Percentiles rank a stretch among this genome's conserved stretches.
Evolutionary conservation across 2,113 vertebrate genomes (phyloP).

Genomic region (Ageneiosus marmoratus): DNA sequence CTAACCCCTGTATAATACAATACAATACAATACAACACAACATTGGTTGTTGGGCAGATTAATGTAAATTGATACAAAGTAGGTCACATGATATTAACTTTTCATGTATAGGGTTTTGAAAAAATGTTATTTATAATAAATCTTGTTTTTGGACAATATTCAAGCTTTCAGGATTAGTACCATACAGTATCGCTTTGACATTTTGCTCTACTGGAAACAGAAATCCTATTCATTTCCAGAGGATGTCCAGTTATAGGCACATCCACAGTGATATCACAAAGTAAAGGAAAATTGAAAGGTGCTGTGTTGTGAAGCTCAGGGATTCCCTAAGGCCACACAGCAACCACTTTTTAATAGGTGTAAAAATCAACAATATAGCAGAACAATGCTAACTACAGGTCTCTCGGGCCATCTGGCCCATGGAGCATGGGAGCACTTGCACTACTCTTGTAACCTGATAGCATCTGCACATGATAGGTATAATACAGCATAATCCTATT

Average conservation of each 20-base stretch:
- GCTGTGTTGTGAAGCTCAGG: not conserved
- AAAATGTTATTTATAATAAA: too few relatives aligned
- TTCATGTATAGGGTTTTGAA: too few relatives aligned
- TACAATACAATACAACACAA: too few relatives aligned
- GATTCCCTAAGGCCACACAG: conserved; percentile 1
- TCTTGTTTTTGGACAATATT: not conserved
- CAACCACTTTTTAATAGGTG: conserved; percentile 26
- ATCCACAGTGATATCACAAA: not conserved
- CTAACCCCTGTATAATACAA: too few relatives aligned
- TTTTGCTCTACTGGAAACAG: not conserved
- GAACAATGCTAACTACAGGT: not conserved
- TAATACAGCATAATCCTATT: not conserved
- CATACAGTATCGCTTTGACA: not conserved
- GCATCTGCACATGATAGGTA: not conserved
- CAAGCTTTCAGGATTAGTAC: not conserved
- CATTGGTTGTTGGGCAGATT: not conserved
- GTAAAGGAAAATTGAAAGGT: not conserved
- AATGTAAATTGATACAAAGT: not conserved
- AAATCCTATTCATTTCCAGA: too few relatives aligned
- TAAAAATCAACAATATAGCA: conserved; percentile 5
- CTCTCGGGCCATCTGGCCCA: not conserved
- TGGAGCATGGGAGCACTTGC: not conserved
- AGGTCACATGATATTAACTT: not conserved
- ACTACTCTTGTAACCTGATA: not conserved
- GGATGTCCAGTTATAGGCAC: not conserved